A percentile compares a stretch with the other conserved stretches of the same genome.
Conservation (phyloP, 2,888 invertebrate species). For the Nomada ruficornis region DNA sequence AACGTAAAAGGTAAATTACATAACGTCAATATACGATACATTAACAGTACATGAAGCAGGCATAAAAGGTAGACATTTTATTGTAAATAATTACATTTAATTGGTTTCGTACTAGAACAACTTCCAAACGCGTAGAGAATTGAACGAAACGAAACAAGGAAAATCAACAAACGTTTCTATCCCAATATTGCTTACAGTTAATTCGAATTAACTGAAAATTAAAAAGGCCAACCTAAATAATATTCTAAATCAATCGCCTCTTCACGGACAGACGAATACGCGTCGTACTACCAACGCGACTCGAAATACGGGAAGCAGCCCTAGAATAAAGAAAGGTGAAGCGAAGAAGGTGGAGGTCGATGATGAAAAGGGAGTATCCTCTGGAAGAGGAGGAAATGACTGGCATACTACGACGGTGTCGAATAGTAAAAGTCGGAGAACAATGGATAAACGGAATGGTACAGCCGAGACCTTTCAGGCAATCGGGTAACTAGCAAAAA, state of each 20-base stretch:
- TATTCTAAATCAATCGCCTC: background rate
- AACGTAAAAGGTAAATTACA: too few relatives aligned
- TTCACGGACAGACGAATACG: background rate
- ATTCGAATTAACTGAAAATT: too few relatives aligned
- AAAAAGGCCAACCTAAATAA: background rate
- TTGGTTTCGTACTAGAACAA: background rate
- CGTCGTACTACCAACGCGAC: conserved; percentile 16
- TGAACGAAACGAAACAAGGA: background rate
- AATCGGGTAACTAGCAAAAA: conserved; percentile 77
- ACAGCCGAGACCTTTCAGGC: conserved; percentile 78
- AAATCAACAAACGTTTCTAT: background rate
- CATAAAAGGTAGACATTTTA: background rate
- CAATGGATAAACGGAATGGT: conserved; percentile 80
- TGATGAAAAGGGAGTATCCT: conserved; percentile 65
- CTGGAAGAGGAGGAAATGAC: conserved; percentile 74
- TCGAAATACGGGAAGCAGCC: conserved; percentile 32
- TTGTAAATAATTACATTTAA: background rate
- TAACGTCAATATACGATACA: too few relatives aligned
- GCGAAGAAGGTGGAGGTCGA: conserved; percentile 61
- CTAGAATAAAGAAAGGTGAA: conserved; percentile 16
- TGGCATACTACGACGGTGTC: conserved; percentile 69
- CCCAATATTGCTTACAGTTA: too few relatives aligned
- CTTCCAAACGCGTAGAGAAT: background rate
- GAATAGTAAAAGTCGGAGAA: conserved; percentile 81
- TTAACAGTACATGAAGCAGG: too few relatives aligned